Base-by-base conservation (phyloP, 2,888 invertebrate genomes). In the Rutpela maculata region DNA sequence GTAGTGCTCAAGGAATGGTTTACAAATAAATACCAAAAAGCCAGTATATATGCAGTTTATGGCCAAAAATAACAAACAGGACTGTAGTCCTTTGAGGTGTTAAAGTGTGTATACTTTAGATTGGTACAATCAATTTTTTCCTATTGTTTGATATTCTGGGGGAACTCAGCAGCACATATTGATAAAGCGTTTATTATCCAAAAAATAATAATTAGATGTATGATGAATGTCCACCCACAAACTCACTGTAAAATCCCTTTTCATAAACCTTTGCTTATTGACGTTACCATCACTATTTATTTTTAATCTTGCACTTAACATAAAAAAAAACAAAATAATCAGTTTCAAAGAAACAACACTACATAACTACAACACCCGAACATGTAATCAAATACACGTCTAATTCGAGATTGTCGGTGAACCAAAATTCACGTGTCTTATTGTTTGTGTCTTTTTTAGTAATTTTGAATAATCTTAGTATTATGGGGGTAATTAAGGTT, bases 131-230 rank as follows among this genome's bases (percentile, higher is more conserved):
- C 57, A 18, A 50, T n/a, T n/a, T n/a, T n/a, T 31, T 63, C 63
- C 65, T 73, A 73, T 62, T 65, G 73, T 11, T 17, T 73, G 65
- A 63, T 63, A 50, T 73, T 73, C 31, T 73, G 56, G 73, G 73
- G 35, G 26, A 73, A 56, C n/a, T 63, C n/a, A n/a, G n/a, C 56
- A 22, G 62, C 31, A 55, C 73, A 63, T 56, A 65, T 55, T 31
- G 31, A 50, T 55, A 73, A 50, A 65, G 65, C 56, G 15, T 73
- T 59, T 56, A 73, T 73, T 18, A 73, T 73, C n/a, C 59, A 65
- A 57, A 74, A 74, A 38, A 66, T 38, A 22, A 70, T 59, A 59
- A 38, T 70, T 31, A 70, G 70, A 31, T 74, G 65, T 66, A 56
- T n/a, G n/a, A n/a, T n/a, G n/a, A n/a, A n/a, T n/a, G n/a, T n/a